A percentile compares a stretch with the other conserved stretches of the same genome.
Conservation (phyloP, 64 coral and sea anemone genomes). For the Cladopsammia gracilis region DNA sequence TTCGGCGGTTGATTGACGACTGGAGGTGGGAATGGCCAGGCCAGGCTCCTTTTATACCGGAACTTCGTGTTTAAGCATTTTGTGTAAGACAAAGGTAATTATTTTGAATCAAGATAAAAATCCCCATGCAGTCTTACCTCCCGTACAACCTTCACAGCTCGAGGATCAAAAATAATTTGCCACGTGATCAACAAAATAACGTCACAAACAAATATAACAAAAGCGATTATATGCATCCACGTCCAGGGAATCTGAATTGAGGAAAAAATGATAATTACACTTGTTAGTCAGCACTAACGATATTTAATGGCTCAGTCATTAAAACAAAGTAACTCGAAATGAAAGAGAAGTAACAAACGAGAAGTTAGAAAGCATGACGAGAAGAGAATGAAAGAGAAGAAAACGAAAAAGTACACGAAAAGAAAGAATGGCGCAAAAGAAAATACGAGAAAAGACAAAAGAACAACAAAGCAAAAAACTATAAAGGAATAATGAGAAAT, state of each 20-base stretch:
- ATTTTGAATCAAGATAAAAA: background rate
- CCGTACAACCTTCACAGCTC: conserved; percentile 6
- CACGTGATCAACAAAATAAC: conserved; percentile 29
- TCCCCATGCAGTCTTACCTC: background rate
- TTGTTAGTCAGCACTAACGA: background rate
- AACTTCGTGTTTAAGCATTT: too few species aligned
- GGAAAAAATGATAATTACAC: background rate
- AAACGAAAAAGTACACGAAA: background rate
- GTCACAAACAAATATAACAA: conserved; percentile 17
- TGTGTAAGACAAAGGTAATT: too few species aligned
- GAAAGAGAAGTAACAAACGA: background rate
- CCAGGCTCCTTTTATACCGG: too few species aligned
- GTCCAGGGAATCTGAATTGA: conserved; percentile 19
- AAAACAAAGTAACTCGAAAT: background rate
- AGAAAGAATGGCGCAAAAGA: too few species aligned
- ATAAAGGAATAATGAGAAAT: too few species aligned
- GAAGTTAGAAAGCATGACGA: background rate
- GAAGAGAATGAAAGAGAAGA: background rate
- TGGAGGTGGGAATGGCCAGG: too few species aligned
- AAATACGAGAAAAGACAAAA: too few species aligned
- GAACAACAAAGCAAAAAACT: too few species aligned
- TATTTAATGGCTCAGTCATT: background rate
- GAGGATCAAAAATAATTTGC: conserved; percentile 27
- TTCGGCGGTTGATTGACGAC: too few species aligned
- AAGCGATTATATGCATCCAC: conserved; percentile 13